These are phyloP conservation scores for Metellina segmentata DNA, from an alignment of 2,888 invertebrate genomes.

Conservation along the genomic window DNA sequence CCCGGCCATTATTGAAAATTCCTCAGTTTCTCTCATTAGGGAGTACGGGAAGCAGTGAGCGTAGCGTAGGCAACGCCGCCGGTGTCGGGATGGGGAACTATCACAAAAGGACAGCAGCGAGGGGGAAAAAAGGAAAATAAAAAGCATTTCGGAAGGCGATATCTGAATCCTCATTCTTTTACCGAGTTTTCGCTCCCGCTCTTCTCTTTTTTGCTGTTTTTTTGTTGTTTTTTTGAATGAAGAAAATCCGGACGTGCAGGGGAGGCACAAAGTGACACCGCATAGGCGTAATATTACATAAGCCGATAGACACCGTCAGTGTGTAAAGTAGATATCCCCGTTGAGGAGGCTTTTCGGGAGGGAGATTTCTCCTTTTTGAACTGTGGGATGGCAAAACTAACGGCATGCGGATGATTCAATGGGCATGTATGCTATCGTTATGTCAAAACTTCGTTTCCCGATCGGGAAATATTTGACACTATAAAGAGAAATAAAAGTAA, in stretches of 20 bases:
- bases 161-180: conserved; percentile 59
- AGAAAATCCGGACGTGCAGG: conserved; percentile 58
- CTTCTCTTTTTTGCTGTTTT: conserved; percentile 15
- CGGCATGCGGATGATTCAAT: not conserved
- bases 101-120: conserved; percentile 38
- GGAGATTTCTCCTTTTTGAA: not conserved
- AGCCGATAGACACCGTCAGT: not conserved
- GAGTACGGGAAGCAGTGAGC: conserved; percentile 14
- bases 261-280: conserved; percentile 13
- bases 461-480: not conserved
- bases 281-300: conserved; percentile 21
- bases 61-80: conserved; percentile 45
- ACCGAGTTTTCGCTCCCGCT: conserved; percentile 26
- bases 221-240: conserved; percentile 32
- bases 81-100: conserved; percentile 37
- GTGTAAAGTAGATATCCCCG: conserved; percentile 32
- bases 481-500: no score
- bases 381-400: not conserved
- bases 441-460: not conserved
- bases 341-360: not conserved
- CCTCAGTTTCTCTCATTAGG: conserved; percentile 75
- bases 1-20: conserved; percentile 77
- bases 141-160: conserved; percentile 20
- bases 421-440: not conserved
- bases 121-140: conserved; percentile 7